A percentile compares a stretch with the other conserved stretches of the same genome.
These are phyloP conservation scores for Cryptomyrus ogoouensis DNA, from an alignment of 2,113 vertebrate genomes.

Conservation along the genomic window DNA sequence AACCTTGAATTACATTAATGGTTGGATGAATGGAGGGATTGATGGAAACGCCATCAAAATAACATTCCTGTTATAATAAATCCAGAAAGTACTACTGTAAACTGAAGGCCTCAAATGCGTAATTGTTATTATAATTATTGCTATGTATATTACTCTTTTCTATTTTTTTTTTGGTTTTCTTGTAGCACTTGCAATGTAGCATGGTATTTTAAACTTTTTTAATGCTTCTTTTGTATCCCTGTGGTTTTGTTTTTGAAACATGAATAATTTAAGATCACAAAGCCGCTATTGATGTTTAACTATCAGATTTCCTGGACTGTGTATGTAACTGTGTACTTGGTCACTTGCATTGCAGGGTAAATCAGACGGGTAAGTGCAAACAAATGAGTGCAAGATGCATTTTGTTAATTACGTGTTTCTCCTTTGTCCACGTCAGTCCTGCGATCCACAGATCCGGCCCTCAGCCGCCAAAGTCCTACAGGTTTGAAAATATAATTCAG, in stretches of 20 bases:
- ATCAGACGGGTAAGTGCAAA: neutral
- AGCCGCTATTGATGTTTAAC: neutral
- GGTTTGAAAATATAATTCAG: neutral
- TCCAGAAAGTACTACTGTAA: neutral
- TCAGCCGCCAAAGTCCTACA: neutral
- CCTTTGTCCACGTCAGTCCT: neutral
- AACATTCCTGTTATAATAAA: neutral
- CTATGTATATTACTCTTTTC: neutral
- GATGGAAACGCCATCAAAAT: neutral
- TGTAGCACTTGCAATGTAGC: neutral
- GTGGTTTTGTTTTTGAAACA: neutral
- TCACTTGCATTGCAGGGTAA: neutral
- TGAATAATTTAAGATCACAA: neutral
- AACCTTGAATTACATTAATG: neutral
- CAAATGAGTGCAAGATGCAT: neutral
- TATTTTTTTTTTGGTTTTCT: neutral
- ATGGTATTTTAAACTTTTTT: neutral
- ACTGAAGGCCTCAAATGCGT: neutral
- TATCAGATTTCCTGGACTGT: neutral
- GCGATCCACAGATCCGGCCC: neutral
- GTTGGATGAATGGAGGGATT: neutral
- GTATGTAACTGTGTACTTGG: neutral
- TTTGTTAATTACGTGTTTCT: neutral
- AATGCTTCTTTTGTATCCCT: neutral
- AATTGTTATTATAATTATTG: neutral